phyloP scores from a whole-genome alignment of 2,113 vertebrate species.

The Aegypius monachus region DNA sequence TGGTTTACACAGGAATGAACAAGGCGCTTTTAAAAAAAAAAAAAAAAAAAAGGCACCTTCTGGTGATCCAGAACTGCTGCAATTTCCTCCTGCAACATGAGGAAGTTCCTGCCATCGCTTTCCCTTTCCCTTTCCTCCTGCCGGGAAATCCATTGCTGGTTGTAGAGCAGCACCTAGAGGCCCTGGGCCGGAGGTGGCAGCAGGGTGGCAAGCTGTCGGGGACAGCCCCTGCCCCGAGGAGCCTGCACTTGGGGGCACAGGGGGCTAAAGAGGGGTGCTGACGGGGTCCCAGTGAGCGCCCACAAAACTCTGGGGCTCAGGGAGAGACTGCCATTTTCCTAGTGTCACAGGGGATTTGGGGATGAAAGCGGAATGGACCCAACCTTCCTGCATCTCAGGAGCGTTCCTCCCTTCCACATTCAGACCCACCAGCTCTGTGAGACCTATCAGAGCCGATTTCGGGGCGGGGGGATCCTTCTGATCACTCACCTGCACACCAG shows the following conservation, averaged over 20 bases:
- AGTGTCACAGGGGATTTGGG: not conserved
- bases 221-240: not conserved
- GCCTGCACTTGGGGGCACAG: not conserved
- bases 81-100: not conserved
- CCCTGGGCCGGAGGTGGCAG: not conserved
- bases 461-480: not conserved
- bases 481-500: not conserved
- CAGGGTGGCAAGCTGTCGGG: not conserved
- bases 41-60: not conserved
- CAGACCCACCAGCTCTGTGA: not conserved
- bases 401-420: fast-evolving
- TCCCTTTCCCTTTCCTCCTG: not conserved
- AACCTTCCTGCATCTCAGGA: not conserved
- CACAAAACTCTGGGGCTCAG: not conserved
- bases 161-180: conserved; percentile 62
- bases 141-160: conserved; percentile 24
- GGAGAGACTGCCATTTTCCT: not conserved
- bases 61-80: not conserved
- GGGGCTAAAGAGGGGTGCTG: not conserved
- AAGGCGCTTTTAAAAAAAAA: not conserved
- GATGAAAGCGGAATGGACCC: not conserved
- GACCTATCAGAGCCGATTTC: not conserved
- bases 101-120: not conserved
- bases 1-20: not conserved
- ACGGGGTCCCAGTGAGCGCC: fast-evolving